Base-by-base conservation (phyloP, 37 sponge, comb jelly and placozoan genomes). In the Agelas oroides region DNA sequence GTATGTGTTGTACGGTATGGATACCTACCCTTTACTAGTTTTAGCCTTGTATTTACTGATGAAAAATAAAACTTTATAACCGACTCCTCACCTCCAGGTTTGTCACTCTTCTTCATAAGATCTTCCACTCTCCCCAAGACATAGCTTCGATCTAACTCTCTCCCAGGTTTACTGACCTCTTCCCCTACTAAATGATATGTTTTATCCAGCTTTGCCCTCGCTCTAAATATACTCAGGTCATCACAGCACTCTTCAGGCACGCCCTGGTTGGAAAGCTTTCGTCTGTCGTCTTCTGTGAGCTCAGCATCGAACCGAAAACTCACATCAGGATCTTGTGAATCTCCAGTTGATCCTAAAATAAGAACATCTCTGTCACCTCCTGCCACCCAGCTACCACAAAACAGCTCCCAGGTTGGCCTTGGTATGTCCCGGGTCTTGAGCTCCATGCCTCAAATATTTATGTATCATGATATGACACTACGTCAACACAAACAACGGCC, bases 311-410 rank as follows among this genome's bases (percentile, higher is more conserved):
- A 39, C 52, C 72, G 34, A 17, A 11, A n/a, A 16, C 36, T 53
- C 19, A 39, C 52, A 71, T 71, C 72, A 39, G 53, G 72, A 37
- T 40, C 24, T 15, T 37, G n/a, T 5, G 39, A 12, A 11, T 15
- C 18, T 19, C 38, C 72, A 33, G 36, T 24, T 13, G 72, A 71
- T 25, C 34, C 72, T 37, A 71, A 39, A 12, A 71, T 71, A 2
- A 71, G 38, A 13, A 40, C 72, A 71, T 71, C 72, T 71, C 72
- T 71, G 5, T 37, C 77, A 84, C 52, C 76, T 67, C 57, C 33
- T 52, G 75, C 71, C 33, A 87, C 40, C 92, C 89, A 46, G 72
- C 5, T n/a, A n/a, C n/a, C n/a, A n/a, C n/a, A n/a, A n/a, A n/a
- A n/a, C n/a, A n/a, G n/a, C n/a, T n/a, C n/a, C n/a, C n/a, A n/a